Evolutionary conservation across 1,140 invertebrate genomes (phyloP).

Genomic region (Proctacanthus coquilletti): DNA sequence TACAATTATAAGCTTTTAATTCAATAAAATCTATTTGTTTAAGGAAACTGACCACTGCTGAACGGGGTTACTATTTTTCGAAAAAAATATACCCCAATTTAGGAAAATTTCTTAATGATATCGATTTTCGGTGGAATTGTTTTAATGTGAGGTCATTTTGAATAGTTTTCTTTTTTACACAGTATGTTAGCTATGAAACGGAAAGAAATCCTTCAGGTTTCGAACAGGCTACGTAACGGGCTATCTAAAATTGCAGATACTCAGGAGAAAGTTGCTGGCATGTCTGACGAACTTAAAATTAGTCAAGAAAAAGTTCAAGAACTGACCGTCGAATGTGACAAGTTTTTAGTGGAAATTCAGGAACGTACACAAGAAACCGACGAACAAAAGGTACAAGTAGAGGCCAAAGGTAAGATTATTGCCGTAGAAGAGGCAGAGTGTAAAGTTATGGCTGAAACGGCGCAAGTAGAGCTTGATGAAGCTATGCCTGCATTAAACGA

Average conservation of each 20-base stretch:
- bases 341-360: conserved; percentile 56
- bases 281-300: conserved; percentile 60
- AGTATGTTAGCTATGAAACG: conserved; percentile 60
- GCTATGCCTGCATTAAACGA: conserved; percentile 75
- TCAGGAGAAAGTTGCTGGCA: conserved; percentile 53
- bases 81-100: too few species aligned
- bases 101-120: too few species aligned
- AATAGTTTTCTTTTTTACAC: conserved; percentile 8
- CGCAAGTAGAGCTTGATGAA: conserved; percentile 59
- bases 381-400: conserved; percentile 54
- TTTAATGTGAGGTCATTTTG: too few species aligned
- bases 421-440: conserved; percentile 63
- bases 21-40: too few species aligned
- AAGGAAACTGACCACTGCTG: too few species aligned
- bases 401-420: conserved; percentile 49
- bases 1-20: too few species aligned
- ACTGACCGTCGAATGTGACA: conserved; percentile 27
- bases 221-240: conserved; percentile 58
- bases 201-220: conserved; percentile 45
- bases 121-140: too few species aligned
- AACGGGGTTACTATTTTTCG: too few species aligned
- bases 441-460: conserved; percentile 59
- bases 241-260: conserved; percentile 66
- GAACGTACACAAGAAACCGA: conserved; percentile 64
- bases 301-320: conserved; percentile 47